These are phyloP conservation scores for Teleogryllus oceanicus DNA, from an alignment of 2,888 invertebrate species.

Conservation along the genomic window DNA sequence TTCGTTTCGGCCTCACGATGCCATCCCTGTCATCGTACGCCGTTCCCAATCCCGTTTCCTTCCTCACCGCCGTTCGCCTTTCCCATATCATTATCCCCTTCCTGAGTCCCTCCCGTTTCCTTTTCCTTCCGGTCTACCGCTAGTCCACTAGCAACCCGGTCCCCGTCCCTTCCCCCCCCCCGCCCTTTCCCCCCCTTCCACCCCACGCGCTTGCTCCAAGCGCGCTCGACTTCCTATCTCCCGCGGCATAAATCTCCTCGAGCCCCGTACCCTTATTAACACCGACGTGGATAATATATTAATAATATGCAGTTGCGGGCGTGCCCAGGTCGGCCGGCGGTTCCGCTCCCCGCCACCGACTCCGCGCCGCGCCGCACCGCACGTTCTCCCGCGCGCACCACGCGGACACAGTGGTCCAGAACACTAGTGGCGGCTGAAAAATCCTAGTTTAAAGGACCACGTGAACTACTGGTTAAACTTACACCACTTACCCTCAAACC, in stretches of 20 bases:
- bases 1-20: no score
- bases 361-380: background rate
- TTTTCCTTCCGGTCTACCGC: no score
- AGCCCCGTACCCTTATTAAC: background rate
- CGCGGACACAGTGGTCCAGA: background rate
- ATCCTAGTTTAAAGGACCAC: no score
- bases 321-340: background rate
- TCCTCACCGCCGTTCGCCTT: no score
- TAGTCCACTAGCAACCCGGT: background rate
- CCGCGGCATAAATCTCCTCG: background rate
- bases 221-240: background rate
- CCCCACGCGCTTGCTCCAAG: background rate
- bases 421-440: no score
- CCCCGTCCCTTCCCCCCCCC: background rate
- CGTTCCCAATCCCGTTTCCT: no score
- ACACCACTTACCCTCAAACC: no score
- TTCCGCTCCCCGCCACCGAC: background rate
- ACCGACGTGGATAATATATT: constrained; percentile 3
- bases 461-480: no score
- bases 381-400: background rate
- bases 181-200: background rate
- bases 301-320: background rate
- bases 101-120: no score
- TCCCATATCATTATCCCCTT: no score
- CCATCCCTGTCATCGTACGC: no score